Conservation (phyloP, 2,888 invertebrate species). For the Allygus modestus region DNA sequence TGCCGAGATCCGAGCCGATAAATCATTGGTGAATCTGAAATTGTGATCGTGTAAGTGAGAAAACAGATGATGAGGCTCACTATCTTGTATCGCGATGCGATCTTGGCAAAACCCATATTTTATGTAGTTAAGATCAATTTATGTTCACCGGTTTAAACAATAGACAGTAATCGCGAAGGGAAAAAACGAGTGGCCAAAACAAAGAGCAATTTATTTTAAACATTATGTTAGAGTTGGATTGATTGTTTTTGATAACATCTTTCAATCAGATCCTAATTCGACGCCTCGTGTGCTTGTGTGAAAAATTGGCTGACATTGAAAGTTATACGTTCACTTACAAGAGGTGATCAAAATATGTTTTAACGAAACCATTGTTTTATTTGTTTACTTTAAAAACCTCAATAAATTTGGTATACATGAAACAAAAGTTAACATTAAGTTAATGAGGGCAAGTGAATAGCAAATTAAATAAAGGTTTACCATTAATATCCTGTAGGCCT, state of each 20-base stretch:
- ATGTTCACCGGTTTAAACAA: constrained; percentile 2
- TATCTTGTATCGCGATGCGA: background rate
- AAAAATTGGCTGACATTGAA: too few relatives aligned
- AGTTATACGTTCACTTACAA: too few relatives aligned
- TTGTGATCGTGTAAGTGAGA: background rate
- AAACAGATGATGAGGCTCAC: background rate
- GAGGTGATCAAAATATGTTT: too few relatives aligned
- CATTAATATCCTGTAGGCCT: too few relatives aligned
- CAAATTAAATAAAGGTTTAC: too few relatives aligned
- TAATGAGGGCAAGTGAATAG: too few relatives aligned
- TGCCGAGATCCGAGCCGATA: background rate
- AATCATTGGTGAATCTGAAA: constrained; percentile 10
- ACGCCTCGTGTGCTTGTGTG: background rate
- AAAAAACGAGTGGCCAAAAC: background rate
- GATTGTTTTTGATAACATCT: background rate
- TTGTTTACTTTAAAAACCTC: too few relatives aligned
- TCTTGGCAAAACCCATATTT: background rate
- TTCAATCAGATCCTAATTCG: background rate
- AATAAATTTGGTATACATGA: too few relatives aligned
- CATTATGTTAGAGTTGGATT: background rate
- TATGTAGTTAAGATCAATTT: constrained; percentile 13
- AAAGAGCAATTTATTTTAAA: constrained; percentile 10
- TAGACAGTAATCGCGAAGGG: background rate
- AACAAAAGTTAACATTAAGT: too few relatives aligned
- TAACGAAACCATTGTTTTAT: too few relatives aligned